phyloP scores from a whole-genome alignment of 2,797 vertebrate species.

The Pyrocephalus nanus region DNA sequence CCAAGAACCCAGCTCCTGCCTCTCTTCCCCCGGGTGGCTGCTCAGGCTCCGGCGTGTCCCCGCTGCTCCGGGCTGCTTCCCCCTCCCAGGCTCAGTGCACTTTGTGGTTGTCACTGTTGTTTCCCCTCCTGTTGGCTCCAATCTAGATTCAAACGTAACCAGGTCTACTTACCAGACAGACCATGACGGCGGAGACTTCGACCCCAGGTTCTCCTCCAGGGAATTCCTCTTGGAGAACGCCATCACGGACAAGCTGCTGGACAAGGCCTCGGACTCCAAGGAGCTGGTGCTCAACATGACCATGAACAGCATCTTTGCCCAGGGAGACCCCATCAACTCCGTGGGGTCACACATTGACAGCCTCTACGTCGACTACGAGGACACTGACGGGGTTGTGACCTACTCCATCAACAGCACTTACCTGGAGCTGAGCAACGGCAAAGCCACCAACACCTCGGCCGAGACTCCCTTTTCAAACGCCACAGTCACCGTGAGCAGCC shows the following conservation, averaged over 20 bases:
- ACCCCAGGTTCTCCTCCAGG: constrained; percentile 72
- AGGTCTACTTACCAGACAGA: constrained; percentile 75
- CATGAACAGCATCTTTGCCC: constrained; percentile 84
- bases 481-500: constrained; percentile 74
- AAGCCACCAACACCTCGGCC: constrained; percentile 80
- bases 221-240: constrained; percentile 82
- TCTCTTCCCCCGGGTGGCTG: not conserved
- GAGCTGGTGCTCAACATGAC: constrained; percentile 86
- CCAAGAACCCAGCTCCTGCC: not conserved
- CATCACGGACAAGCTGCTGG: constrained; percentile 85
- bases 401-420: constrained; percentile 81
- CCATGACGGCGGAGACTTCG: constrained; percentile 63
- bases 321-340: constrained; percentile 74
- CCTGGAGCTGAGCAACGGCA: constrained; percentile 83
- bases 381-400: constrained; percentile 65
- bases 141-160: constrained; percentile 84
- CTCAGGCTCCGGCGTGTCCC: not conserved
- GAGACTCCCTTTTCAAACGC: constrained; percentile 80
- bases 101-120: constrained; percentile 54
- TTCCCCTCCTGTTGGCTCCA: constrained; percentile 49
- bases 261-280: constrained; percentile 72
- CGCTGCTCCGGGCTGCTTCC: not conserved
- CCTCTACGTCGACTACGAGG: constrained; percentile 80
- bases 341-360: constrained; percentile 74
- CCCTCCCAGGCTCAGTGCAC: not conserved